Evolutionary conservation across 2,113 vertebrate genomes (phyloP).

Genomic region (Craseonycteris thonglongyai): DNA sequence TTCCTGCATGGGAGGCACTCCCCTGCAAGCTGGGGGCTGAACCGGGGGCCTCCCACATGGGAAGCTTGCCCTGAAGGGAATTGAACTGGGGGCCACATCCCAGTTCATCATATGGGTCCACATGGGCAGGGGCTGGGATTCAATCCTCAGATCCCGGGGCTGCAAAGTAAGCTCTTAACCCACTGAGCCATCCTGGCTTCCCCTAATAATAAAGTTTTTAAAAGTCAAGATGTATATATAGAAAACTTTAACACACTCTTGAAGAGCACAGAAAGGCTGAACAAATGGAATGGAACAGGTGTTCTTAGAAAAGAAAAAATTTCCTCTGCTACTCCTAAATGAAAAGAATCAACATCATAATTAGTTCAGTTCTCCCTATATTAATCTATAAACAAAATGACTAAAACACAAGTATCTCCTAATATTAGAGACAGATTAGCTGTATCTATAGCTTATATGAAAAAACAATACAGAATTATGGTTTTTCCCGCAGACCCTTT

Average conservation of each 20-base stretch:
- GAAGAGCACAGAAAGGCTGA: neutral
- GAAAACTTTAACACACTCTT: neutral
- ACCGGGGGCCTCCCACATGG: too few species aligned
- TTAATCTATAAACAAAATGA: neutral
- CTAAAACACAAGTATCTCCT: neutral
- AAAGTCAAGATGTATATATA: neutral
- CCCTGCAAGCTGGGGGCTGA: too few species aligned
- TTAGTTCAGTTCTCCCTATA: neutral
- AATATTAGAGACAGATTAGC: neutral
- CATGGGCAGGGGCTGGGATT: too few species aligned
- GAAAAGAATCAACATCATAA: neutral
- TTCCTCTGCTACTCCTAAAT: neutral
- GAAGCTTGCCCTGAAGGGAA: too few species aligned
- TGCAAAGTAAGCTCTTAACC: too few species aligned
- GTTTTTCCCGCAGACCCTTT: neutral
- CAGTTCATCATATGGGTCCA: too few species aligned
- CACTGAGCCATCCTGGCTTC: too few species aligned
- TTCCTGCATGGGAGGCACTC: too few species aligned
- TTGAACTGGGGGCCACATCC: too few species aligned
- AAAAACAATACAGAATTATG: neutral
- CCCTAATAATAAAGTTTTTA: neutral
- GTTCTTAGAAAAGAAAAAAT: neutral
- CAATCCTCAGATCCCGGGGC: too few species aligned
- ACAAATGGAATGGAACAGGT: neutral
- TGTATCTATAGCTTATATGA: neutral